phyloP scores from a whole-genome alignment of 2,113 vertebrate genomes.

The Nothobranchius furzeri region DNA sequence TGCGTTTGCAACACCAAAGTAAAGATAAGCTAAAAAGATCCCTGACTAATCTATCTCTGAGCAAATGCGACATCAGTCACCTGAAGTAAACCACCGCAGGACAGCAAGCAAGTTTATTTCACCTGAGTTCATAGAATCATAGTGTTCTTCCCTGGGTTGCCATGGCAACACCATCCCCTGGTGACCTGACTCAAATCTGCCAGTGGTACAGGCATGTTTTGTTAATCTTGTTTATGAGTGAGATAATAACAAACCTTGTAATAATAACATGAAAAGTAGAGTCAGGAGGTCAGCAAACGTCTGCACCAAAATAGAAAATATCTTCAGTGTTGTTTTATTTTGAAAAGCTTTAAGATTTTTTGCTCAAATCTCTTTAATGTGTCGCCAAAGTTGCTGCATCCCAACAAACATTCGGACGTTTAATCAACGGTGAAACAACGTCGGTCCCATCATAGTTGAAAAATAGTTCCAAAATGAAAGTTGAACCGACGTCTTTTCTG shows the following conservation, averaged over 20 bases:
- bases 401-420: too few species aligned
- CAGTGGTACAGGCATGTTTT: not conserved
- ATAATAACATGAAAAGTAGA: not conserved
- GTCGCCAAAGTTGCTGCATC: not conserved
- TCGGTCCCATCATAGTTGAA: too few species aligned
- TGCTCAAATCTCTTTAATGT: not conserved
- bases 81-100: not conserved
- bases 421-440: too few species aligned
- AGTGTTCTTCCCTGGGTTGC: not conserved
- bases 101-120: not conserved
- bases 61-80: not conserved
- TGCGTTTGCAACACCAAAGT: too few species aligned
- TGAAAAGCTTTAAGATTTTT: too few species aligned
- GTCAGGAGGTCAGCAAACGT: not conserved
- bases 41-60: not conserved
- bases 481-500: too few species aligned
- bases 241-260: not conserved
- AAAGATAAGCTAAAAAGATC: not conserved
- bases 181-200: not conserved
- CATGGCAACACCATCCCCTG: not conserved
- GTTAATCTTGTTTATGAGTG: not conserved
- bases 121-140: not conserved
- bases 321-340: not conserved
- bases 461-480: too few species aligned
- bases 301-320: not conserved